phyloP scores from a whole-genome alignment of 1,140 invertebrate genomes.

The Acyrthosiphon pisum region DNA sequence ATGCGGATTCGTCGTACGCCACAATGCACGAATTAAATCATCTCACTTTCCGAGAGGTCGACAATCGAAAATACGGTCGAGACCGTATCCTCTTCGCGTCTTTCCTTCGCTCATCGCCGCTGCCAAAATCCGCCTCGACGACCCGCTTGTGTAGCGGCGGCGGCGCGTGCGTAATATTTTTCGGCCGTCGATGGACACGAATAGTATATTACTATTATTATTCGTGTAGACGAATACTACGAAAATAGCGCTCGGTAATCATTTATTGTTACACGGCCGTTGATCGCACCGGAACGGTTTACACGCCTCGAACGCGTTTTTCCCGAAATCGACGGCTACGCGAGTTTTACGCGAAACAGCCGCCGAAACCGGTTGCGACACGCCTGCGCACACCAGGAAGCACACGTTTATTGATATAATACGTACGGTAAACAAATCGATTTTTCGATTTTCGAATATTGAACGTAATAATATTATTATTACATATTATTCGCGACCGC shows the following conservation, averaged over 20 bases:
- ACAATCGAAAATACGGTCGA: slow-evolving; percentile 1
- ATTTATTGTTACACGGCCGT: neutral
- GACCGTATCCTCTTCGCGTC: neutral
- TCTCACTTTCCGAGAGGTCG: neutral
- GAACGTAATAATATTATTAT: neutral
- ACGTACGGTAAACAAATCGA: neutral
- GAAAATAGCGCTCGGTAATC: neutral
- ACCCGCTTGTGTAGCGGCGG: too few relatives aligned
- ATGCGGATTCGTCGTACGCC: neutral
- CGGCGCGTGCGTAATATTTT: neutral
- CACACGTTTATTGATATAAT: neutral
- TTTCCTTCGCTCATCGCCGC: neutral
- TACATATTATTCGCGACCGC: neutral
- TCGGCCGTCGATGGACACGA: neutral
- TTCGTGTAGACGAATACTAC: neutral
- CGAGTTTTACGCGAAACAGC: neutral
- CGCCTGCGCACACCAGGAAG: neutral
- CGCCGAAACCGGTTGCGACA: slow-evolving; percentile 14
- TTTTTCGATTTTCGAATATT: neutral
- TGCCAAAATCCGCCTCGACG: neutral
- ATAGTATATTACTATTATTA: neutral
- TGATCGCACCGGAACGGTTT: neutral
- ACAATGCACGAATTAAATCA: neutral
- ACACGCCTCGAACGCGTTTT: neutral
- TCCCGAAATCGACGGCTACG: neutral